Conservation (phyloP, 1,140 invertebrate genomes). For the Daktulosphaira vitifoliae region DNA sequence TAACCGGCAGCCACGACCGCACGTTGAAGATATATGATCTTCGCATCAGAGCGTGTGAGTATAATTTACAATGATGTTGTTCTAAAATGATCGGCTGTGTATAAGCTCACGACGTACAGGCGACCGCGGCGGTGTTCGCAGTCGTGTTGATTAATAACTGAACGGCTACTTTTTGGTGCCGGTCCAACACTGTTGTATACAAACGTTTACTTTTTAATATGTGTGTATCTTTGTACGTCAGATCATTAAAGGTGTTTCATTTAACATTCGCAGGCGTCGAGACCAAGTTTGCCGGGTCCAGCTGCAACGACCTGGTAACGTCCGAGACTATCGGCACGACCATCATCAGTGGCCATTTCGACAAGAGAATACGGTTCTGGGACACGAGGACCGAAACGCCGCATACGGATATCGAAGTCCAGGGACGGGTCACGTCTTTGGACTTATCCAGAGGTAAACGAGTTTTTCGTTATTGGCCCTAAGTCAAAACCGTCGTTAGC, state of each 20-base stretch:
- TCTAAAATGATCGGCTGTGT: not conserved
- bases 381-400: constrained; percentile 74
- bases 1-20: constrained; percentile 88
- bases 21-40: constrained; percentile 97
- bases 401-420: constrained; percentile 73
- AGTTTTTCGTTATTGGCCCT: not conserved
- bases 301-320: constrained; percentile 90
- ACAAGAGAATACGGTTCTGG: constrained; percentile 95
- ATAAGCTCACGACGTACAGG: not conserved
- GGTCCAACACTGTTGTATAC: too few species aligned
- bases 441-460: constrained; percentile 76
- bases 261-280: constrained; percentile 72
- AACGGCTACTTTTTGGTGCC: too few species aligned
- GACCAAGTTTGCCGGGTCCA: constrained; percentile 94
- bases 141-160: not conserved
- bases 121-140: not conserved
- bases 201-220: too few species aligned
- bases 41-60: constrained; percentile 83
- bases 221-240: too few species aligned
- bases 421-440: constrained; percentile 91
- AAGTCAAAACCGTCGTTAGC: too few species aligned
- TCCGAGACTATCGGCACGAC: constrained; percentile 77
- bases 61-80: constrained; percentile 4
- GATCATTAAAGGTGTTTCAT: too few species aligned
- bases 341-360: constrained; percentile 95